phyloP scores from a whole-genome alignment of 2,888 invertebrate genomes.

The Danaus chrysippus region DNA sequence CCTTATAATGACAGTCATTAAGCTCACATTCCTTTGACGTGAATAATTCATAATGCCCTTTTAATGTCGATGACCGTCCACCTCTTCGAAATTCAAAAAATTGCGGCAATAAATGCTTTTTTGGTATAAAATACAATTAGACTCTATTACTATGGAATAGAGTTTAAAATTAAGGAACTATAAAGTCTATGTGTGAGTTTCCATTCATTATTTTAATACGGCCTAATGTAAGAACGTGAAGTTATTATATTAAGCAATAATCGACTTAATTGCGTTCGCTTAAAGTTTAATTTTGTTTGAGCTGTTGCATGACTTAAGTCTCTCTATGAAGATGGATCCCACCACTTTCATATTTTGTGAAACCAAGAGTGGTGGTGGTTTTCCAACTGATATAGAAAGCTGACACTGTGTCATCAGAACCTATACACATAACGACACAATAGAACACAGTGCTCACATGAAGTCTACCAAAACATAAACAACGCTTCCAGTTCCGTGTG shows the following conservation, averaged over 20 bases:
- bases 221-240: slow-evolving; percentile 8
- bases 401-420: slow-evolving; percentile 17
- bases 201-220: slow-evolving; percentile 31
- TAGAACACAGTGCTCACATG: slow-evolving; percentile 10
- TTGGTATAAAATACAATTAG: slow-evolving; percentile 7
- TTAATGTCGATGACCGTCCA: slow-evolving; percentile 24
- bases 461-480: not conserved
- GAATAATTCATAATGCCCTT: slow-evolving; percentile 26
- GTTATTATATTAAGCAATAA: not conserved
- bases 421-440: slow-evolving; percentile 9
- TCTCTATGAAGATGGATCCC: slow-evolving; percentile 14
- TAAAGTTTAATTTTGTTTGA: slow-evolving; percentile 20
- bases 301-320: slow-evolving; percentile 4
- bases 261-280: not conserved
- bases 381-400: slow-evolving; percentile 34
- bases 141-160: slow-evolving; percentile 6
- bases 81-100: slow-evolving; percentile 31
- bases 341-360: slow-evolving; percentile 44
- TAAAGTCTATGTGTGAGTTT: slow-evolving; percentile 29
- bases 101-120: slow-evolving; percentile 21
- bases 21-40: slow-evolving; percentile 27
- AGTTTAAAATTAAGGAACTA: slow-evolving; percentile 10
- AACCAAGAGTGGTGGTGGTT: slow-evolving; percentile 36
- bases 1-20: slow-evolving; percentile 21
- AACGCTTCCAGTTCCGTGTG: not conserved